Base-by-base conservation (phyloP, 1,140 invertebrate species). In the Lepeophtheirus salmonis region DNA sequence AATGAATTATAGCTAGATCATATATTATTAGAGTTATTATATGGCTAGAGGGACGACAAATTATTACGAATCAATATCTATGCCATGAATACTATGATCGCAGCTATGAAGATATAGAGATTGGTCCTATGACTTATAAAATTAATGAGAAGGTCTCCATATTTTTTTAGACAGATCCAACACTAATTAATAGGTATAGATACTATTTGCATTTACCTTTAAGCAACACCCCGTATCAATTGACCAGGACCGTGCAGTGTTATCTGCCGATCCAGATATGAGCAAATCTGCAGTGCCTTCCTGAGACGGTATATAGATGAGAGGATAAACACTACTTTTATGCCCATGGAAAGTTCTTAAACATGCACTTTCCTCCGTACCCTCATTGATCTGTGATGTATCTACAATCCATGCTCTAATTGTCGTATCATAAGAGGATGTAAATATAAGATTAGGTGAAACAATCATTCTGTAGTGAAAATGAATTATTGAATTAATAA, bases 331-430 rank as follows among this genome's bases (percentile, higher is more conserved):
- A n/a, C 72, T 74, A 50, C 72, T 69, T 56, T 71, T 70, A 66
- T 78, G 76, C 10, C 75, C 76, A 63, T 73, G 64, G 63, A 73
- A 72, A n/a, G 63, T 65, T 56, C 63, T 62, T 50, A 68, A 50
- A 26, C 62, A 67, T 25, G 64, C 63, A 2, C 53, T 56, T 14
- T 54, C 52, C 52, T 54, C 52, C 16, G 22, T 18, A 3, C 52
- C 52, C 14, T 54, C 59, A 2, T 62, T 12, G 13, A 64, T 51
- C 1, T 66, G 57, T 1, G 60, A 62, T 23, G 60, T 65, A 58
- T 76, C 73, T 60, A 77, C 75, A 58, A 74, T 68, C 77, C 77
- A 79, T 49, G 73, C 74, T 56, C 72, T 67, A 0, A 72, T 72
- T 0, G 75, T 76, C 51, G 72, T 66, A 66, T 79, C 77, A 65